A percentile compares a stretch with the other conserved stretches of the same genome.
These are phyloP conservation scores for Ylistrum balloti DNA, from an alignment of 1,140 invertebrate species.

Conservation along the genomic window DNA sequence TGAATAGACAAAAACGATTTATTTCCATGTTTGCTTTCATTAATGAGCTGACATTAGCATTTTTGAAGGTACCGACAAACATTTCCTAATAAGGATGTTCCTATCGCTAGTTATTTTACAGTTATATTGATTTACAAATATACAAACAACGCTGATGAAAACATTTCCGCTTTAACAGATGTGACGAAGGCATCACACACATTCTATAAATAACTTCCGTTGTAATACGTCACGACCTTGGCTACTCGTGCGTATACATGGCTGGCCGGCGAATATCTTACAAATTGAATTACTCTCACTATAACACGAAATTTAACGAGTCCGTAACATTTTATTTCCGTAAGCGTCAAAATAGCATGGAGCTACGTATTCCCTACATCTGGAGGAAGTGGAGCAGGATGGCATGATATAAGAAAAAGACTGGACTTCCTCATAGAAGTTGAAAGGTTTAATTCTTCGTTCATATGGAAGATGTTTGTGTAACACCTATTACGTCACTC, in stretches of 20 bases:
- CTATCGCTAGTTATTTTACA: not conserved
- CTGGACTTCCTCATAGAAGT: not conserved
- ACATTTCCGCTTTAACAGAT: not conserved
- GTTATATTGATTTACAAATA: not conserved
- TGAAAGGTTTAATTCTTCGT: too few species aligned
- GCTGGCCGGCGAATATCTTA: not conserved
- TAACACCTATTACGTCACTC: too few species aligned
- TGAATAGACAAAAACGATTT: not conserved
- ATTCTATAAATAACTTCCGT: conserved; percentile 25
- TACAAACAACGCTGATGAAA: not conserved
- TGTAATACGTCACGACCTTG: not conserved
- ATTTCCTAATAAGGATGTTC: not conserved
- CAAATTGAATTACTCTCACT: not conserved
- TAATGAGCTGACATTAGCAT: not conserved
- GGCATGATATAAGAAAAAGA: not conserved
- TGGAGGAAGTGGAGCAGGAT: not conserved
- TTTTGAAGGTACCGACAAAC: not conserved
- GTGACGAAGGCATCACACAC: not conserved
- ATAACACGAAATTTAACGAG: not conserved
- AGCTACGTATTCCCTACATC: not conserved
- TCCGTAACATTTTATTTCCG: not conserved
- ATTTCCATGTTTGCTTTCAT: not conserved
- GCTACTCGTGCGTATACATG: not conserved
- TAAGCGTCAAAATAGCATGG: conserved; percentile 12
- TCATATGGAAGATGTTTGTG: too few species aligned